Percentiles rank a stretch among this genome's conserved stretches.
Conservation (phyloP, 2,113 vertebrate species). For the Pachypanchax playfairii region DNA sequence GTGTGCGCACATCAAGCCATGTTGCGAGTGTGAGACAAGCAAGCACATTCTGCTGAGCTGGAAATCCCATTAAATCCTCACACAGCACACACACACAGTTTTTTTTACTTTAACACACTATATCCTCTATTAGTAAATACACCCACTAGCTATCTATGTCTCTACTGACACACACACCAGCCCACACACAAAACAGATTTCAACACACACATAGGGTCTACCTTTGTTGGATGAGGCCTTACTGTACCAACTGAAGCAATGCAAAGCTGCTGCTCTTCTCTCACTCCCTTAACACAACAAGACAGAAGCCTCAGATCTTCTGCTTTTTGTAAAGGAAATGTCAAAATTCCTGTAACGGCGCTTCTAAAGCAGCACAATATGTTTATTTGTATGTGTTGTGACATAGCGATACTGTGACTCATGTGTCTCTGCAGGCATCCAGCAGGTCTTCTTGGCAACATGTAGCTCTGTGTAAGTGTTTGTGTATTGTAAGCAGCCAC, state of each 20-base stretch:
- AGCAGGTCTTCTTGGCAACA: constrained; percentile 60
- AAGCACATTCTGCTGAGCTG: constrained; percentile 77
- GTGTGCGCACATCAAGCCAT: constrained; percentile 15
- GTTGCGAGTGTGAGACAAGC: constrained; percentile 53
- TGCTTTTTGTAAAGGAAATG: constrained; percentile 57
- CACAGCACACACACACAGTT: constrained; percentile 29
- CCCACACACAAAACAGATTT: constrained; percentile 48
- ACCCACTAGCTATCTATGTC: constrained; percentile 54
- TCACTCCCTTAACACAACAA: constrained; percentile 42
- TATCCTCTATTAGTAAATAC: constrained; percentile 51
- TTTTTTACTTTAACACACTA: constrained; percentile 38
- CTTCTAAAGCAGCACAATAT: constrained; percentile 59
- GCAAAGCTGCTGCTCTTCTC: constrained; percentile 48
- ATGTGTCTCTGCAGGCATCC: constrained; percentile 61
- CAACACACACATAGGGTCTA: constrained; percentile 29
- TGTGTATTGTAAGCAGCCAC: constrained; percentile 59
- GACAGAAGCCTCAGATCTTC: constrained; percentile 43
- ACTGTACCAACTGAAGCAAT: constrained; percentile 52
- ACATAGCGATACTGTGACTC: constrained; percentile 63
- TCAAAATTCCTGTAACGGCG: constrained; percentile 52
- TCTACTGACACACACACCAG: constrained; percentile 62
- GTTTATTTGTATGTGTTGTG: constrained; percentile 68
- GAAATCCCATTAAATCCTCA: constrained; percentile 82
- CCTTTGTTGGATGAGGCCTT: constrained; percentile 47
- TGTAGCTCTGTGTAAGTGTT: constrained; percentile 8